Evolutionary conservation across 2,797 vertebrate species (phyloP).

Genomic region (Graptemys geographica): DNA sequence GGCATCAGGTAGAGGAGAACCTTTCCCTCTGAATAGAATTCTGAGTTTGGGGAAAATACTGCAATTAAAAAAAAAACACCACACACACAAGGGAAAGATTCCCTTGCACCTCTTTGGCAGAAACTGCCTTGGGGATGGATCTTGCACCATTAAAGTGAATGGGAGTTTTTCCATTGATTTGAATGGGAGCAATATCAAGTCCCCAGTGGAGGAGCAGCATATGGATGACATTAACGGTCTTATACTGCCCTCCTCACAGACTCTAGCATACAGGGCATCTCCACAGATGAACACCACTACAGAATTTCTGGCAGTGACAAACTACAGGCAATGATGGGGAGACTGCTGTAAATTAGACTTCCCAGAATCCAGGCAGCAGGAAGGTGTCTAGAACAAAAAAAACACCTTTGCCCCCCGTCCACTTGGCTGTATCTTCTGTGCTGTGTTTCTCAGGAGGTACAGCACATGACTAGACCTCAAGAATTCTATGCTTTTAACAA

Average conservation of each 20-base stretch:
- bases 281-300: background rate
- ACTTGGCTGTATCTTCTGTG: background rate
- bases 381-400: no score
- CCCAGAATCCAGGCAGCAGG: background rate
- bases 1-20: background rate
- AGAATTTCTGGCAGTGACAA: background rate
- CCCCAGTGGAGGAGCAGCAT: background rate
- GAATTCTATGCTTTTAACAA: background rate
- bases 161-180: conserved; percentile 48
- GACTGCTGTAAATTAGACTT: background rate
- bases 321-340: background rate
- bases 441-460: background rate
- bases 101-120: conserved; percentile 21
- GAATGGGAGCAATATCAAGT: conserved; percentile 24
- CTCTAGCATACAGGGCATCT: background rate
- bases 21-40: background rate
- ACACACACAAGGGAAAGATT: background rate
- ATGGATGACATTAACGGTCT: conserved; percentile 7
- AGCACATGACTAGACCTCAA: background rate
- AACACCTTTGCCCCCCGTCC: background rate
- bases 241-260: background rate
- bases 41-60: background rate
- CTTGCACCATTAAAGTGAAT: conserved; percentile 40
- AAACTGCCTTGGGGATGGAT: conserved; percentile 23
- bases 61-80: background rate